phyloP scores from a whole-genome alignment of 1,140 invertebrate species.

The Drosophila baimaii region DNA sequence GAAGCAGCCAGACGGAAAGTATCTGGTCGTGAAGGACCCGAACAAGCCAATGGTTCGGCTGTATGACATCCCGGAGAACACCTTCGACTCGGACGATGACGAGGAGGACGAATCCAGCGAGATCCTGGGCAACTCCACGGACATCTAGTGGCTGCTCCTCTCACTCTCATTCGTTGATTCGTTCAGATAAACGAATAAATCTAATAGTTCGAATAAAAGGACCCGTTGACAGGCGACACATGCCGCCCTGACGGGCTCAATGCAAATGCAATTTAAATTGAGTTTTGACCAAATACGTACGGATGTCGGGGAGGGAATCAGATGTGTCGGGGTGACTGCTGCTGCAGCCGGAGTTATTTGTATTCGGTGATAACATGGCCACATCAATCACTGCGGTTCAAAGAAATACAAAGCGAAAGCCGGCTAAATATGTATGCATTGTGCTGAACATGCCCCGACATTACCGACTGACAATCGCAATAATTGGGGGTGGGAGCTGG shows the following conservation, averaged over 20 bases:
- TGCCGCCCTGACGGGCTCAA: constrained; percentile 46
- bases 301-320: constrained; percentile 16
- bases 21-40: constrained; percentile 99
- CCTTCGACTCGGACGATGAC: constrained; percentile 97
- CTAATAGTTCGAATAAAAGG: constrained; percentile 48
- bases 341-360: constrained; percentile 69
- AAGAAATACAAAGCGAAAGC: constrained; percentile 66
- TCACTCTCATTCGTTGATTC: background rate
- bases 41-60: constrained; percentile 98
- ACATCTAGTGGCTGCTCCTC: constrained; percentile 4
- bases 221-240: constrained; percentile 57
- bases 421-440: constrained; percentile 71
- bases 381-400: constrained; percentile 80
- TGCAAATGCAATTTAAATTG: constrained; percentile 77
- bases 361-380: constrained; percentile 74
- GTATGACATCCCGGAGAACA: constrained; percentile 98
- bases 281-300: constrained; percentile 65
- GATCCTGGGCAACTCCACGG: constrained; percentile 8
- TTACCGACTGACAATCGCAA: constrained; percentile 51
- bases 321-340: constrained; percentile 26
- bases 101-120: constrained; percentile 90
- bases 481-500: too few relatives aligned
- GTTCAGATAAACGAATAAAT: constrained; percentile 24
- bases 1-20: constrained; percentile 98
- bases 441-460: constrained; percentile 29